phyloP scores from a whole-genome alignment of 2,113 vertebrate species.

The Marcusenius ussheri region DNA sequence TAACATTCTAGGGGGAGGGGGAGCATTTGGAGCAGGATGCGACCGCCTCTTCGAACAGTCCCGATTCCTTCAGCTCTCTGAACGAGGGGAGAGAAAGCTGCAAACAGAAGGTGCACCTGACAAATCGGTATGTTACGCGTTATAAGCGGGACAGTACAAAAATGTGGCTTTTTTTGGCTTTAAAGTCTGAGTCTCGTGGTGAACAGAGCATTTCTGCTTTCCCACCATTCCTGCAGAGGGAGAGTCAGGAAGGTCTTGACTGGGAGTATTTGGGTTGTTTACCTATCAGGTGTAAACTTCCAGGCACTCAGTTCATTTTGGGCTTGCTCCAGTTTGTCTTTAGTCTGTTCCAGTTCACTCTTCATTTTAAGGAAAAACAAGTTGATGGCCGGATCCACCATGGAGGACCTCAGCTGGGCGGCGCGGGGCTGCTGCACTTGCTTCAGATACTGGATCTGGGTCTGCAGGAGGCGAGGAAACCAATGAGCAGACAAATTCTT shows the following conservation, averaged over 20 bases:
- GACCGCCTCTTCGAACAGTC: constrained; percentile 97
- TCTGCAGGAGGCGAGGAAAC: constrained; percentile 65
- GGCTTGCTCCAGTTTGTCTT: constrained; percentile 99
- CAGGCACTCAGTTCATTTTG: constrained; percentile 99
- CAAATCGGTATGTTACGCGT: constrained; percentile 89
- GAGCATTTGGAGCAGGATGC: constrained; percentile 68
- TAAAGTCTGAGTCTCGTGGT: constrained; percentile 97
- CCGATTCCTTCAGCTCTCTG: constrained; percentile 90
- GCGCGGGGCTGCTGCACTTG: constrained; percentile 98
- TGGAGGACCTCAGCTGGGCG: constrained; percentile 95
- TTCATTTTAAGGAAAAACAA: constrained; percentile 99
- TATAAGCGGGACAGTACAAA: constrained; percentile 81
- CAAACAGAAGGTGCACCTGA: constrained; percentile 97
- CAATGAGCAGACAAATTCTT: constrained; percentile 26
- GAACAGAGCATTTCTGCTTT: constrained; percentile 93
- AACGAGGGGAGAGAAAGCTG: constrained; percentile 87
- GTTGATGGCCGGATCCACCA: constrained; percentile 99
- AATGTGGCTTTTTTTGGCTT: constrained; percentile 75
- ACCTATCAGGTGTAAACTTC: constrained; percentile 99
- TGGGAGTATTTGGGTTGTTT: constrained; percentile 98
- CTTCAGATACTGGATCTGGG: constrained; percentile 99
- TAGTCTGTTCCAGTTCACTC: constrained; percentile 99
- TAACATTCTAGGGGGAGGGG: constrained; percentile 72
- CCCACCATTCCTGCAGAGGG: constrained; percentile 97
- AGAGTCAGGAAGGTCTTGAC: constrained; percentile 98